Base-by-base conservation (phyloP, 2,797 vertebrate genomes). In the Scarus forsteni region DNA sequence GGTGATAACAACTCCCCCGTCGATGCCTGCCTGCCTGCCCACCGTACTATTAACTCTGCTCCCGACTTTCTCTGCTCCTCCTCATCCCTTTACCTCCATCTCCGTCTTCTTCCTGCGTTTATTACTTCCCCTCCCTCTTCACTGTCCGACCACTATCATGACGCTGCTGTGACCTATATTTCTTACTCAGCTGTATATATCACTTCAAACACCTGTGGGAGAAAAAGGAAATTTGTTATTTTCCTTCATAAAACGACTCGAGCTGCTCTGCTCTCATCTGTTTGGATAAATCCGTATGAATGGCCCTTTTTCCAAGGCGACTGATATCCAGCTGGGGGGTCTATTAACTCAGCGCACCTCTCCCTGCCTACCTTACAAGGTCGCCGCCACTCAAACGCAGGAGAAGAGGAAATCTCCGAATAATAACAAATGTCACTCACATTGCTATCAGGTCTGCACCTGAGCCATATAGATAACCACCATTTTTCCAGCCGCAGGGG, bases 401-500 rank as follows among this genome's bases (percentile, higher is more conserved):
- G 36, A 51, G 59, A 66, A 57, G 44, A 53, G 52, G 57, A 80
- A 80, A 87, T 86, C 83, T 87, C 55, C 0, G 75, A 87, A 92
- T 89, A 92, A 91, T 89, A 89, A 91, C 80, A 85, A 91, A 90
- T 89, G 89, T 91, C 87, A 89, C 71, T 91, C 79, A 82, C 90
- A 89, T 91, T 81, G 67, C 86, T 87, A 85, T 90, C 84, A 54
- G 59, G 77, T 79, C 87, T 75, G 88, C 88, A 92, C 88, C 93
- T 93, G 94, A 93, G 89, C 88, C 84, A 65, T 91, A 89, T 81
- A 94, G 93, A 95, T 94, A 94, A 92, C 73, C 52, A 60, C 76
- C 75, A 84, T 89, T 87, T 89, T 83, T 73, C 67, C 50, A 56
- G 65, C 77, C 36, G 10, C 38, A 60, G 75, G 74, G 77, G 70